These are phyloP conservation scores for Eolophus roseicapilla DNA, from an alignment of 2,113 vertebrate species.

Conservation along the genomic window DNA sequence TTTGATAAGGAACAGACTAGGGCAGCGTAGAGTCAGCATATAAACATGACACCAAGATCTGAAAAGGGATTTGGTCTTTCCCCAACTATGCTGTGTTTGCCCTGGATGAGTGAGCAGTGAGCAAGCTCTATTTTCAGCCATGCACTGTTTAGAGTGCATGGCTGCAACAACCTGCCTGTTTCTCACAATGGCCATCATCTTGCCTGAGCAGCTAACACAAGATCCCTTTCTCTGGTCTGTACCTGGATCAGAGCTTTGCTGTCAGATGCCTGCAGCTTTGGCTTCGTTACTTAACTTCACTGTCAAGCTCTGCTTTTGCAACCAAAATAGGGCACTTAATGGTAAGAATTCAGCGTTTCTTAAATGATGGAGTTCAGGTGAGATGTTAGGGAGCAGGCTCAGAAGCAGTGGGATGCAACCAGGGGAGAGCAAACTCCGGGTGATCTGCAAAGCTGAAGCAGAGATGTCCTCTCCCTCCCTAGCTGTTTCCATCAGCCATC, in stretches of 20 bases:
- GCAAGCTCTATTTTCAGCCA: not conserved
- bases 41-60: not conserved
- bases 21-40: not conserved
- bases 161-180: not conserved
- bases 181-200: fast-evolving
- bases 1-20: not conserved
- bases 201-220: fast-evolving
- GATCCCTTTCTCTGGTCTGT: not conserved
- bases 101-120: not conserved
- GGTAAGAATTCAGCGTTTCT: not conserved
- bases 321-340: not conserved
- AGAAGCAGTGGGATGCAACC: not conserved
- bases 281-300: no score
- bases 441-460: not conserved
- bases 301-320: no score
- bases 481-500: not conserved
- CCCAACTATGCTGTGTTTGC: not conserved
- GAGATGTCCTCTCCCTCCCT: not conserved
- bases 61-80: not conserved
- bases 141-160: not conserved
- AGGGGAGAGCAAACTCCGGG: not conserved
- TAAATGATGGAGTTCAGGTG: not conserved
- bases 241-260: not conserved
- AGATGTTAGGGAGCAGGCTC: not conserved
- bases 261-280: not conserved